These are phyloP conservation scores for Protophormia terraenovae DNA, from an alignment of 2,888 invertebrate genomes.

Conservation along the genomic window DNA sequence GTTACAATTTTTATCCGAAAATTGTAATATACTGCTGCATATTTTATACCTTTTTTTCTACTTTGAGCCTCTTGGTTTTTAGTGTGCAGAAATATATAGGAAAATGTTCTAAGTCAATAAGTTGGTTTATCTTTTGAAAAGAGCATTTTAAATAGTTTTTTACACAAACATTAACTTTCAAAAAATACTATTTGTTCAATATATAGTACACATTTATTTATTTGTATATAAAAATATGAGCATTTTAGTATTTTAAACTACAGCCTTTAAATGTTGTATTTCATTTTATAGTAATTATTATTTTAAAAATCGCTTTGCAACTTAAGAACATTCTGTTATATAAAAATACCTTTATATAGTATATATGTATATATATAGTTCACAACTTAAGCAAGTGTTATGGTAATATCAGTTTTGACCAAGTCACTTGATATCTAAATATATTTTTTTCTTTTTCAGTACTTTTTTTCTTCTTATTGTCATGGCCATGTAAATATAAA, in stretches of 20 bases:
- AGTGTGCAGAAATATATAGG: neutral
- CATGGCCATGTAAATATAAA: slow-evolving; percentile 11
- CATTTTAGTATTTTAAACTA: no score
- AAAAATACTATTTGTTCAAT: no score
- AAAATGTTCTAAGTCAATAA: neutral
- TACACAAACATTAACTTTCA: no score
- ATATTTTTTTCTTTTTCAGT: neutral
- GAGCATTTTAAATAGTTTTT: neutral
- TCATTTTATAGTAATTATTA: no score
- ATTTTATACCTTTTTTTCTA: neutral
- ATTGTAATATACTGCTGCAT: slow-evolving; percentile 16
- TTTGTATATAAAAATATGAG: no score
- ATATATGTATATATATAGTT: no score
- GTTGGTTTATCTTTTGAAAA: neutral
- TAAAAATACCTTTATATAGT: no score
- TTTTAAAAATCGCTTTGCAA: no score
- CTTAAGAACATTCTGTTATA: no score
- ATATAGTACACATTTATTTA: no score
- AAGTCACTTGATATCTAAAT: neutral
- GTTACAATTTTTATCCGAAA: neutral
- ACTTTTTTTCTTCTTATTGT: neutral
- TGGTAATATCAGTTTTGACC: neutral
- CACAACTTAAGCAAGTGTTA: neutral
- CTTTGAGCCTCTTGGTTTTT: neutral
- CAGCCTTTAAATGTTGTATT: no score